A percentile compares a stretch with the other conserved stretches of the same genome.
These are phyloP conservation scores for Arizona elegans DNA, from an alignment of 2,113 vertebrate species.

Conservation along the genomic window DNA sequence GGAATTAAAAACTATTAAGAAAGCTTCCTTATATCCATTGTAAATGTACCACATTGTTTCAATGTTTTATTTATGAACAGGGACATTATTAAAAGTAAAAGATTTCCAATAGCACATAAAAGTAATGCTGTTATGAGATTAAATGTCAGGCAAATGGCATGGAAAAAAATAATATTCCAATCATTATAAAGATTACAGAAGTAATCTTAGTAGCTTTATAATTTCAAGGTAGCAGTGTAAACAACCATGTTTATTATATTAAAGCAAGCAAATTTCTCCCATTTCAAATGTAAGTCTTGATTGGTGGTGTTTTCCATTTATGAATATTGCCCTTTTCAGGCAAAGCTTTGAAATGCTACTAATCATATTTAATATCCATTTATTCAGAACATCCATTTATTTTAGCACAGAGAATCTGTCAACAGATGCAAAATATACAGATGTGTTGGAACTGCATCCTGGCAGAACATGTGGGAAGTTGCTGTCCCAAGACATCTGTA, in stretches of 20 bases:
- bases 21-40: conserved; percentile 53
- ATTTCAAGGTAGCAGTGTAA: conserved; percentile 44
- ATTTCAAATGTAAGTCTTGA: conserved; percentile 15
- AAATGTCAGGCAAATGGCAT: conserved; percentile 67
- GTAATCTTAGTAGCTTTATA: conserved; percentile 55
- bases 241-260: conserved; percentile 40
- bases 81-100: conserved; percentile 71
- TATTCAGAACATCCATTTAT: not conserved
- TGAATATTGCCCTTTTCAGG: not conserved
- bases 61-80: conserved; percentile 68
- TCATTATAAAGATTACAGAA: conserved; percentile 52
- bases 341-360: not conserved
- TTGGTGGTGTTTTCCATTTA: not conserved
- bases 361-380: not conserved
- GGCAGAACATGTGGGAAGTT: not conserved
- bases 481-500: not conserved
- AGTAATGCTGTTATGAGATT: conserved; percentile 64
- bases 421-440: not conserved
- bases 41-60: conserved; percentile 55
- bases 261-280: conserved; percentile 39
- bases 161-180: conserved; percentile 54
- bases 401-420: not conserved
- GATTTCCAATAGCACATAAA: conserved; percentile 66
- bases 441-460: not conserved
- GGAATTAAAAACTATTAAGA: conserved; percentile 52